phyloP scores from a whole-genome alignment of 2,888 invertebrate species.

The Drosophila meridiana region DNA sequence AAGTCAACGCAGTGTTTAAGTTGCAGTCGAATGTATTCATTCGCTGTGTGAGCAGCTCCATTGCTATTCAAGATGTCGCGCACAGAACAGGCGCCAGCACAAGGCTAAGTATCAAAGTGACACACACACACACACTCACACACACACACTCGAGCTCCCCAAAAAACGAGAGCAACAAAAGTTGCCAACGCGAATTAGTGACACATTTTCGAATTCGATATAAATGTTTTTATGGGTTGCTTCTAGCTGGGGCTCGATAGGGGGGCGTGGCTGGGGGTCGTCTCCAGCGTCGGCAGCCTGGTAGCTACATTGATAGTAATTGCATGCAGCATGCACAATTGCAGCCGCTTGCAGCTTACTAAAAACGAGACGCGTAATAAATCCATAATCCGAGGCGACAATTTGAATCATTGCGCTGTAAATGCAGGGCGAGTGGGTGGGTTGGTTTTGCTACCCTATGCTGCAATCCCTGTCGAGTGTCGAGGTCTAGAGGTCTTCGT shows the following conservation, averaged over 20 bases:
- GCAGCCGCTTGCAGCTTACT: conserved; percentile 72
- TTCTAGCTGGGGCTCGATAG: neutral
- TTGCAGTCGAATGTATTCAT: conserved; percentile 21
- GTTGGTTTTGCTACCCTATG: neutral
- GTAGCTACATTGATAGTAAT: conserved; percentile 72
- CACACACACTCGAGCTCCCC: neutral
- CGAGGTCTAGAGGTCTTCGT: conserved; percentile 37
- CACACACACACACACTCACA: conserved; percentile 1
- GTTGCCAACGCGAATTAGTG: conserved; percentile 76
- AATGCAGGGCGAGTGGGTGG: conserved; percentile 36
- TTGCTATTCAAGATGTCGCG: conserved; percentile 29
- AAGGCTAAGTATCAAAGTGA: conserved; percentile 28
- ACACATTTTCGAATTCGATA: conserved; percentile 68
- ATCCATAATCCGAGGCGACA: conserved; percentile 80
- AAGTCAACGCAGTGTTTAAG: conserved; percentile 7
- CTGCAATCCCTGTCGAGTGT: neutral
- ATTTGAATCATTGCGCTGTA: conserved; percentile 78
- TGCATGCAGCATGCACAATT: conserved; percentile 77
- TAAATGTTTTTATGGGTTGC: conserved; percentile 52
- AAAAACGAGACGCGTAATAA: conserved; percentile 79
- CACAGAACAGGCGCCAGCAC: conserved; percentile 14
- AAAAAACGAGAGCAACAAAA: conserved; percentile 44
- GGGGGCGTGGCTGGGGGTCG: neutral
- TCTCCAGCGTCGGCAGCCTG: conserved; percentile 36
- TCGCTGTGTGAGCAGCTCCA: conserved; percentile 19